Percentiles rank a stretch among this genome's conserved stretches.
Conservation (phyloP, 2,113 vertebrate species). For the Bucco capensis region DNA sequence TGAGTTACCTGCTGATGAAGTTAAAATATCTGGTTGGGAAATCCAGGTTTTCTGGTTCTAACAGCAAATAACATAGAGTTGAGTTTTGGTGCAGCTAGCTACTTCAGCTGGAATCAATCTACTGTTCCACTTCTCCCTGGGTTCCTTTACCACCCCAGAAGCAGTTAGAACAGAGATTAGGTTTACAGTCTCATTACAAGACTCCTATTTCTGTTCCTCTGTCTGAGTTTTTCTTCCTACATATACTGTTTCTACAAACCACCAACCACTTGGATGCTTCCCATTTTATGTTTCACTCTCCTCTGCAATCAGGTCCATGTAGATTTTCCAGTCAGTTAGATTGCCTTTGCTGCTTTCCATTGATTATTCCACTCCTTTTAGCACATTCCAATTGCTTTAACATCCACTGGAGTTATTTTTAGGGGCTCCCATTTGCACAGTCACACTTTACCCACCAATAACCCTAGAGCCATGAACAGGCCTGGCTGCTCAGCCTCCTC, state of each 20-base stretch:
- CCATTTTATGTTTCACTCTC: background rate
- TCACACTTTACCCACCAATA: background rate
- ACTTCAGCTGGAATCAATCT: background rate
- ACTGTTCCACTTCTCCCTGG: background rate
- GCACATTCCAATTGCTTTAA: slow-evolving; percentile 11
- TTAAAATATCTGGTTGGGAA: background rate
- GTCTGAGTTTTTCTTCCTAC: background rate
- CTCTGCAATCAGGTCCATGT: background rate
- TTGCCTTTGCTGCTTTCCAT: background rate
- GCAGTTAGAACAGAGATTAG: background rate
- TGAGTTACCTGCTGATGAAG: background rate
- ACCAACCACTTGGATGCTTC: background rate
- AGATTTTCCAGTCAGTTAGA: background rate
- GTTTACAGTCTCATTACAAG: background rate
- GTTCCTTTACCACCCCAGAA: background rate
- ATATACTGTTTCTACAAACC: background rate
- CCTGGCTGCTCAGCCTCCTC: background rate
- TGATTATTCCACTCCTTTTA: slow-evolving; percentile 42
- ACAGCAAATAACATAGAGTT: background rate
- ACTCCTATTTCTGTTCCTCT: background rate
- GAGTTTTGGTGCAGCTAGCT: background rate
- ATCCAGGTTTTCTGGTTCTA: background rate
- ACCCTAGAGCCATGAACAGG: background rate
- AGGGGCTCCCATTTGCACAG: background rate
- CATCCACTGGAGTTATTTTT: background rate